A percentile compares a stretch with the other conserved stretches of the same genome.
Conservation (phyloP, 2,888 invertebrate genomes). For the Napeogenes sylphis region DNA sequence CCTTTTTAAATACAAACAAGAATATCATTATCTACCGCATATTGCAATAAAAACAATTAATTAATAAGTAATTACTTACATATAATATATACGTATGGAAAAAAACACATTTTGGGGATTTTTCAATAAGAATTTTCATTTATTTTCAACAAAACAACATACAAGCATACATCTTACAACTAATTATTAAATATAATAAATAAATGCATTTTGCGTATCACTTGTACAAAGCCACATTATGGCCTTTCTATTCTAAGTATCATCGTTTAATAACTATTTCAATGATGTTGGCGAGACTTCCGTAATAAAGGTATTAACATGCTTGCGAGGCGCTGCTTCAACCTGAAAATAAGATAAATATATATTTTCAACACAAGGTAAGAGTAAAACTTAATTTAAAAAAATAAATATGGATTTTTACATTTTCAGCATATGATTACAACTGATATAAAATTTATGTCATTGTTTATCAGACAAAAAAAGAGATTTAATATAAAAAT, state of each 20-base stretch:
- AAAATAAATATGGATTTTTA: too few species aligned
- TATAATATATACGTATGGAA: constrained; percentile 15
- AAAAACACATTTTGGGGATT: constrained; percentile 49
- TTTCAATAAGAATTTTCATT: constrained; percentile 73
- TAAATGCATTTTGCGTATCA: constrained; percentile 66
- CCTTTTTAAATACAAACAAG: too few species aligned
- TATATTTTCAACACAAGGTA: neutral
- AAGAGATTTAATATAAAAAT: too few species aligned
- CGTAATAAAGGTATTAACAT: constrained; percentile 74
- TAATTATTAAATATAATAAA: constrained; percentile 41
- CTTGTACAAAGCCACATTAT: constrained; percentile 24
- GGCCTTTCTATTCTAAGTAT: constrained; percentile 12
- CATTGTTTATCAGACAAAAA: too few species aligned
- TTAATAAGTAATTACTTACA: neutral
- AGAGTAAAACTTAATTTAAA: constrained; percentile 1
- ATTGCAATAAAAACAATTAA: neutral
- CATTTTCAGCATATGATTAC: too few species aligned
- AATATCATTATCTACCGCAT: too few species aligned
- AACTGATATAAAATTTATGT: too few species aligned
- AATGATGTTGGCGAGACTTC: constrained; percentile 56
- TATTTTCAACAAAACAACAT: constrained; percentile 74
- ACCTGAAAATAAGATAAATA: constrained; percentile 53
- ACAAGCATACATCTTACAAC: constrained; percentile 44
- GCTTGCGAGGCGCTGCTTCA: constrained; percentile 71
- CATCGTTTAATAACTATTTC: constrained; percentile 6